Evolutionary conservation across 1,140 invertebrate species (phyloP).

Genomic region (Tetramorium parvispinum): DNA sequence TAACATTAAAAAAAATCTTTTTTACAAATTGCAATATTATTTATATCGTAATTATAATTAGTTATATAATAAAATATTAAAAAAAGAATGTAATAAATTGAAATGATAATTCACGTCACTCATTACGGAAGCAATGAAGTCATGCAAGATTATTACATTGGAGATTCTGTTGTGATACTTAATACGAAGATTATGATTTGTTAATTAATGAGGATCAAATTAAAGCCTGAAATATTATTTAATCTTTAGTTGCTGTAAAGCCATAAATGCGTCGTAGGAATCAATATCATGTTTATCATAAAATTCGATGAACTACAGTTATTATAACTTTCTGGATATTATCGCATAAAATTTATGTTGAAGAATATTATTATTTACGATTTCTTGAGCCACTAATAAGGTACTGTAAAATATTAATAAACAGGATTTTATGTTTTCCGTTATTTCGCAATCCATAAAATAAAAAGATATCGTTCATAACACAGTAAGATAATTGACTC

Average conservation of each 20-base stretch:
- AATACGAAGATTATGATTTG: neutral
- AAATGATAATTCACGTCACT: neutral
- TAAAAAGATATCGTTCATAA: neutral
- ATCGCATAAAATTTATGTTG: conserved; percentile 25
- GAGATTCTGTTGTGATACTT: neutral
- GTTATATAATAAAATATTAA: neutral
- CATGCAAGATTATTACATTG: neutral
- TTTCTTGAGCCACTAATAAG: conserved; percentile 3
- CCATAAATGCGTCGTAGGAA: neutral
- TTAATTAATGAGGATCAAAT: neutral
- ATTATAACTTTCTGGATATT: neutral
- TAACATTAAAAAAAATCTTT: neutral
- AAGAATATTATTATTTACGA: conserved; percentile 19
- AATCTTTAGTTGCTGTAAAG: neutral
- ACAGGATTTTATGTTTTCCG: neutral
- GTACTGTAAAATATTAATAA: neutral
- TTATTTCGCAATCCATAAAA: neutral
- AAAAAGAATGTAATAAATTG: neutral
- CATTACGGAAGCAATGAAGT: neutral
- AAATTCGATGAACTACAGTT: neutral
- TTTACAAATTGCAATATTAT: neutral
- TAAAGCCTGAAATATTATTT: neutral
- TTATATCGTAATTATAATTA: neutral
- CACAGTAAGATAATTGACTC: neutral
- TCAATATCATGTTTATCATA: neutral